A percentile compares a stretch with the other conserved stretches of the same genome.
Conservation (phyloP, 2,797 vertebrate species). For the Synaphobranchus kaupii region DNA sequence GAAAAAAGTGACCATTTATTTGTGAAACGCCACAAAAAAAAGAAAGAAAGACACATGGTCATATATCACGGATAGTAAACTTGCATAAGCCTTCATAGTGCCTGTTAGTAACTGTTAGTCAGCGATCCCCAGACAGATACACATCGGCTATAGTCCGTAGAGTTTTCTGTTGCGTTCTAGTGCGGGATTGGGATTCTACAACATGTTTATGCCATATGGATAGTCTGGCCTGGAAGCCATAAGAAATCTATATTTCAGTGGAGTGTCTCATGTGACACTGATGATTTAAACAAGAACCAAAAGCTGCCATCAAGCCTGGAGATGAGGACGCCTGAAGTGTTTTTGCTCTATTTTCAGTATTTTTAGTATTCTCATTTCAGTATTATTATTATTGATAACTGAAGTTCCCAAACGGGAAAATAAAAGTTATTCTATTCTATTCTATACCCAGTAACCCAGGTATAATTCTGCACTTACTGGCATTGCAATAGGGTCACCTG, state of each 20-base stretch:
- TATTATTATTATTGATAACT: neutral
- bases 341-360: neutral
- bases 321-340: neutral
- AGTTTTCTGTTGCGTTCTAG: neutral
- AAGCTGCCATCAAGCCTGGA: neutral
- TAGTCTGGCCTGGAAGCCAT: neutral
- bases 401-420: no score
- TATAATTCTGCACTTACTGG: constrained; percentile 2
- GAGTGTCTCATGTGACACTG: neutral
- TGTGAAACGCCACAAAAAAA: no score
- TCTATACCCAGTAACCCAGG: no score
- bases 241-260: constrained; percentile 7
- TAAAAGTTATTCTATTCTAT: no score
- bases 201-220: constrained; percentile 8
- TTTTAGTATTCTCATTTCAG: no score
- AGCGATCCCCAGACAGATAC: neutral
- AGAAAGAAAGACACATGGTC: no score
- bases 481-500: neutral
- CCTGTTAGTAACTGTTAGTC: neutral
- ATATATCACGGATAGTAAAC: no score
- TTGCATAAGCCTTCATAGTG: neutral
- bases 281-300: neutral
- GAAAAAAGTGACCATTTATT: no score
- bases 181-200: neutral
- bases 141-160: neutral